Conservation (phyloP, 2,797 vertebrate species). For the Nannoperca obscura region DNA sequence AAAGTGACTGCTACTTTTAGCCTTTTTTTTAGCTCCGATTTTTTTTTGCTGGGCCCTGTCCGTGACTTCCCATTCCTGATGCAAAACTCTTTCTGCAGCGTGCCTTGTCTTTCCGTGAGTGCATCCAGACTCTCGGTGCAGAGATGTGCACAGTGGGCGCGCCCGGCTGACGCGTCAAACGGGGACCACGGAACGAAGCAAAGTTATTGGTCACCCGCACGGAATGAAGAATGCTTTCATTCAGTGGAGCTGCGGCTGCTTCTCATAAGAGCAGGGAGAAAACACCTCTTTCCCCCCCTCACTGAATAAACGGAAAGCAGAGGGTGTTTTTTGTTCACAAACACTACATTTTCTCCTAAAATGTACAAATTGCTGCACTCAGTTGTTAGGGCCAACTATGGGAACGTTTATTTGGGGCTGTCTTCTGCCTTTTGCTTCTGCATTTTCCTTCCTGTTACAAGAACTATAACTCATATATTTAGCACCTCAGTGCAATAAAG, state of each 20-base stretch:
- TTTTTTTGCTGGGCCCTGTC: conserved; percentile 2
- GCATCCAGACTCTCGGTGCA: conserved; percentile 46
- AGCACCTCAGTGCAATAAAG: neutral
- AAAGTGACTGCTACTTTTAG: neutral
- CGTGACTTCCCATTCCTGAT: conserved; percentile 8
- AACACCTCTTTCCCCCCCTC: too few relatives aligned
- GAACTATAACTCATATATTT: neutral
- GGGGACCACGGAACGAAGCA: conserved; percentile 42
- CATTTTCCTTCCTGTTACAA: neutral
- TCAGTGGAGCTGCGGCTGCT: conserved; percentile 55
- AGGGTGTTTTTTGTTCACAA: neutral
- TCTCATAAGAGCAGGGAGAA: conserved; percentile 28
- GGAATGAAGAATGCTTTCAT: conserved; percentile 72
- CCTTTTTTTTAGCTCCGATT: conserved; percentile 23
- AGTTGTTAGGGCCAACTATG: neutral
- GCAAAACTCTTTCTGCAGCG: conserved; percentile 8
- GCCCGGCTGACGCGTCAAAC: conserved; percentile 72
- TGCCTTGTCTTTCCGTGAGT: conserved; percentile 53
- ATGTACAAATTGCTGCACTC: neutral
- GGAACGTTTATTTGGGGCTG: neutral
- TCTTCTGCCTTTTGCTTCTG: conserved; percentile 7
- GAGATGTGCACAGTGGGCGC: conserved; percentile 65
- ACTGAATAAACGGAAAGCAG: conserved; percentile 4
- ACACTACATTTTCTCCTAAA: neutral
- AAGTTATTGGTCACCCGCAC: conserved; percentile 64